Conservation (phyloP, 2,797 vertebrate genomes). For the Danio tinwini region DNA sequence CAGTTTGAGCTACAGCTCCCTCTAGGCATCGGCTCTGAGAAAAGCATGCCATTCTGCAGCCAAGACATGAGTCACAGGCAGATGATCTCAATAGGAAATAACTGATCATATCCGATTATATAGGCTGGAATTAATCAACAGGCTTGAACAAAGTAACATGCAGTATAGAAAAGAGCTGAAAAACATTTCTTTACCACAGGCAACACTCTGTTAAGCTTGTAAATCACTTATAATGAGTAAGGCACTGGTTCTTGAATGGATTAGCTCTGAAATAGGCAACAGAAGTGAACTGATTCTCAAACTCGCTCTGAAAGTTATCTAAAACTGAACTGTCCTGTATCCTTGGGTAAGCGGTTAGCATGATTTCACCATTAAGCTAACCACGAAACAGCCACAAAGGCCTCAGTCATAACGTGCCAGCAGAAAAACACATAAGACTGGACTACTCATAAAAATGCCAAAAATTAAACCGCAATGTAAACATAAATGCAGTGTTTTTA, state of each 20-base stretch:
- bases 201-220: not conserved
- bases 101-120: not conserved
- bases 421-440: slow-evolving; percentile 26
- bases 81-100: slow-evolving; percentile 15
- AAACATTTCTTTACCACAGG: not conserved
- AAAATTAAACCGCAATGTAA: slow-evolving; percentile 21
- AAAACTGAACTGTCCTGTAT: not conserved
- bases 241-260: slow-evolving; percentile 16
- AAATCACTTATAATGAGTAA: not conserved
- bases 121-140: slow-evolving; percentile 20
- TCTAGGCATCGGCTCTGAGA: slow-evolving; percentile 37
- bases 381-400: slow-evolving; percentile 35
- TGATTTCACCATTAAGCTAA: slow-evolving; percentile 24
- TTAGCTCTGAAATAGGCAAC: not conserved
- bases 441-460: slow-evolving; percentile 35
- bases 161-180: not conserved
- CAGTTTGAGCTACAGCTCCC: slow-evolving; percentile 42
- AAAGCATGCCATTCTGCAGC: slow-evolving; percentile 10
- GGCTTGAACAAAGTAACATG: not conserved
- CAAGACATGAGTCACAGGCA: slow-evolving; percentile 4
- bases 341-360: slow-evolving; percentile 22
- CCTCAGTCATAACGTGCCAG: slow-evolving; percentile 35
- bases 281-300: not conserved
- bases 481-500: slow-evolving; percentile 18
- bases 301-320: slow-evolving; percentile 31